Conservation (phyloP, 2,797 vertebrate genomes). For the Monodelphis domestica region DNA sequence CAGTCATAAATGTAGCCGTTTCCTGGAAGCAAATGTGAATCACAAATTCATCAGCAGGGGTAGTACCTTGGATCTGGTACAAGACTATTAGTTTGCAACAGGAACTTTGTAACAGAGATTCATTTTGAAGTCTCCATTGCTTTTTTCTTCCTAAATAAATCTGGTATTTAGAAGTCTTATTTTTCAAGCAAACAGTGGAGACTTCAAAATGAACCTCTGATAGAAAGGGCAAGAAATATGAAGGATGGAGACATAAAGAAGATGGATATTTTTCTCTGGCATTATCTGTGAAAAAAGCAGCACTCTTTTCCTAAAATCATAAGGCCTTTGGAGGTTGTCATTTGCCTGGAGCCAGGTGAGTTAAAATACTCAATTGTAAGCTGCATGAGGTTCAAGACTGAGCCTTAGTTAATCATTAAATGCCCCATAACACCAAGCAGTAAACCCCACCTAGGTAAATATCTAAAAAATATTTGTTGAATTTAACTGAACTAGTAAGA, state of each 20-base stretch:
- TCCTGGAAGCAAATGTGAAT: background rate
- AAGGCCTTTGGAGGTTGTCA: background rate
- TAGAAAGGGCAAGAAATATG: background rate
- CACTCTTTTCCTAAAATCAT: background rate
- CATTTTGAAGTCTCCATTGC: background rate
- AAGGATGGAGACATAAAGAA: background rate
- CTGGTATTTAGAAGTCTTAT: background rate
- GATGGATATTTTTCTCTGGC: background rate
- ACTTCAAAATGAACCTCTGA: no score
- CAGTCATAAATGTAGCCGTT: background rate
- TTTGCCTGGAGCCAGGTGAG: background rate
- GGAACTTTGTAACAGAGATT: background rate
- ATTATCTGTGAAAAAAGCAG: background rate
- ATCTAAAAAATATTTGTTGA: background rate
- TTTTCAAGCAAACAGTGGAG: no score
- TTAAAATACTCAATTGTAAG: background rate
- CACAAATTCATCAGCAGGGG: background rate
- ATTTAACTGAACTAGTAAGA: background rate
- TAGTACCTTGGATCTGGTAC: background rate
- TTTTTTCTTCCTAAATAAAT: background rate
- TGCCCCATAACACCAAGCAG: background rate
- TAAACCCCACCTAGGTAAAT: background rate
- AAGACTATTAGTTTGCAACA: background rate
- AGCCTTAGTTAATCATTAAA: background rate
- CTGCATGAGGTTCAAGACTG: background rate